phyloP scores from a whole-genome alignment of 2,113 vertebrate genomes.

The Melanotaenia duboulayi region DNA sequence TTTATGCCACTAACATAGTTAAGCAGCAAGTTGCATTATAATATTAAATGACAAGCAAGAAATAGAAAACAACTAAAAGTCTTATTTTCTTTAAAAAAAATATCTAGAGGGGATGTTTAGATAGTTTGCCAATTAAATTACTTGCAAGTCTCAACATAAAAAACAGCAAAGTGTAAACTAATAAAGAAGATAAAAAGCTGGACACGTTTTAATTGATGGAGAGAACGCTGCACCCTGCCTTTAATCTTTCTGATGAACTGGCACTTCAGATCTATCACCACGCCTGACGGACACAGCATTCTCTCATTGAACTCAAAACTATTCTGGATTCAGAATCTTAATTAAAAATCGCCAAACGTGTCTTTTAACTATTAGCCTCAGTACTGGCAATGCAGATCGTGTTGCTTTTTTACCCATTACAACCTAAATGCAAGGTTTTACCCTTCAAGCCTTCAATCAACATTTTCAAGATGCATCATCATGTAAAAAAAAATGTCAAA shows the following conservation, averaged over 20 bases:
- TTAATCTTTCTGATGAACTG: conserved; percentile 3
- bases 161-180: not conserved
- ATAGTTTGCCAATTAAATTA: not conserved
- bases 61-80: too few relatives aligned
- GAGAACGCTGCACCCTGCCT: not conserved
- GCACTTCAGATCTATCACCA: not conserved
- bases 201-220: not conserved
- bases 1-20: too few relatives aligned
- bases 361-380: not conserved
- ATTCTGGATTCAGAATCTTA: not conserved
- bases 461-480: too few relatives aligned
- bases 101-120: not conserved
- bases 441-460: not conserved
- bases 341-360: not conserved
- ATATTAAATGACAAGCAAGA: too few relatives aligned
- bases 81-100: not conserved
- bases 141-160: not conserved
- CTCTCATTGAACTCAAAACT: not conserved
- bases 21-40: too few relatives aligned
- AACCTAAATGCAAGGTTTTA: not conserved
- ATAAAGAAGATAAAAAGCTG: not conserved
- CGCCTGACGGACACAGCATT: not conserved
- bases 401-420: not conserved
- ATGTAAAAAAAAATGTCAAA: too few relatives aligned
- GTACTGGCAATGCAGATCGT: not conserved